phyloP scores from a whole-genome alignment of 2,113 vertebrate species.

The Dasyprocta punctata region DNA sequence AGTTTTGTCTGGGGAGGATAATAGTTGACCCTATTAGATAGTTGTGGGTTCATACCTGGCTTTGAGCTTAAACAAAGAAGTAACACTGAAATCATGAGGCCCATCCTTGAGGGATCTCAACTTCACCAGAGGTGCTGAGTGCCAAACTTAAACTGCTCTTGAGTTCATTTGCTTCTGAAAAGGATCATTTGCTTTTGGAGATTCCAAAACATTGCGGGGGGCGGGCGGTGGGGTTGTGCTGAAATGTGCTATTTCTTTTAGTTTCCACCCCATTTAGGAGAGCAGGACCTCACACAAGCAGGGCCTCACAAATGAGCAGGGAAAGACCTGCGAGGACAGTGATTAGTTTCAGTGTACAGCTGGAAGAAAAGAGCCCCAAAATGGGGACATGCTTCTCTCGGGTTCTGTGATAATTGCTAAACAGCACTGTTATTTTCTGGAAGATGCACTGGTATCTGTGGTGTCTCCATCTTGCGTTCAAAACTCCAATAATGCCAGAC shows the following conservation, averaged over 20 bases:
- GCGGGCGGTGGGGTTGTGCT: neutral
- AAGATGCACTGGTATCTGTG: neutral
- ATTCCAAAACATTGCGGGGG: neutral
- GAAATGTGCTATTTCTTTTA: constrained; percentile 30
- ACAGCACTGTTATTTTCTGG: neutral
- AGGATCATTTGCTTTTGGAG: constrained; percentile 15
- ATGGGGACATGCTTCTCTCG: neutral
- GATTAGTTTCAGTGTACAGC: neutral
- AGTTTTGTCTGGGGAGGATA: neutral
- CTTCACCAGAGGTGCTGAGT: neutral
- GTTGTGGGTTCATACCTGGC: neutral
- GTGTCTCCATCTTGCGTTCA: neutral
- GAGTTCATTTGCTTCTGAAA: neutral
- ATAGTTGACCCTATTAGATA: neutral
- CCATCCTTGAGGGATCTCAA: neutral
- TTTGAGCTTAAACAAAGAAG: neutral
- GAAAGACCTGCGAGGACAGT: neutral
- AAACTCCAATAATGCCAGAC: neutral
- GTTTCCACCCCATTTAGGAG: neutral
- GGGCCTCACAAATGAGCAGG: neutral
- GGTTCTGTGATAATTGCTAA: neutral
- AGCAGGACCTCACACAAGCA: neutral
- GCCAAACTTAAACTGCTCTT: neutral
- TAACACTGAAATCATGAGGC: neutral
- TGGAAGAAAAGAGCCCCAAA: neutral